Conservation (phyloP, 2,797 vertebrate genomes). For the Muscicapa striata region DNA sequence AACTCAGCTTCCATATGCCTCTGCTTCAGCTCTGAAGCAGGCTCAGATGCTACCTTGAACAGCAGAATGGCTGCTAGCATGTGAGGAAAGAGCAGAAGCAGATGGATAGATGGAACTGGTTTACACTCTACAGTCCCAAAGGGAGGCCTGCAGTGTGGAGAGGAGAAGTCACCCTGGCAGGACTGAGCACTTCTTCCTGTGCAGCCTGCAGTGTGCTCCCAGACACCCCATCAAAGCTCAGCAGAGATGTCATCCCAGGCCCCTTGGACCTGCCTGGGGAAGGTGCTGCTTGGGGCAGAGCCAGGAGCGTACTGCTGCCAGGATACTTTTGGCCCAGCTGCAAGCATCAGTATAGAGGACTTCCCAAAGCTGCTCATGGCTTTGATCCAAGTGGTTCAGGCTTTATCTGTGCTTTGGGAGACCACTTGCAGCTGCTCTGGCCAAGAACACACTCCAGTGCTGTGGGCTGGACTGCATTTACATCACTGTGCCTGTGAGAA, state of each 20-base stretch:
- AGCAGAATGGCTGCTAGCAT: neutral
- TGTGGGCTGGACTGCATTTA: neutral
- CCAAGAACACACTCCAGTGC: neutral
- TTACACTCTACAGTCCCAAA: neutral
- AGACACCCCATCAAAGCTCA: neutral
- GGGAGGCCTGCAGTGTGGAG: accelerated
- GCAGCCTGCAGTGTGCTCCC: neutral
- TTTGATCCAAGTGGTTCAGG: neutral
- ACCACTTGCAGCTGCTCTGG: slow-evolving; percentile 24
- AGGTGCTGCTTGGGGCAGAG: neutral
- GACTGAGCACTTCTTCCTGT: neutral
- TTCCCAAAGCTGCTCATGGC: slow-evolving; percentile 17
- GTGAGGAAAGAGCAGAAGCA: neutral
- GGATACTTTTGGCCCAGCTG: neutral
- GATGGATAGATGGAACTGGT: neutral
- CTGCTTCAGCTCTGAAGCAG: slow-evolving; percentile 3
- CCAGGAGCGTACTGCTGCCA: neutral
- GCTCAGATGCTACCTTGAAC: slow-evolving; percentile 22
- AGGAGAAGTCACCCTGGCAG: neutral
- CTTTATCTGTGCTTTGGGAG: slow-evolving; percentile 22
- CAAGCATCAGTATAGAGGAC: neutral
- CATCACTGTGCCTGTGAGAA: neutral
- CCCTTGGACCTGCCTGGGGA: neutral
- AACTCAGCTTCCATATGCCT: slow-evolving; percentile 62
- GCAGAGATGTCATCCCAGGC: neutral